A percentile compares a stretch with the other conserved stretches of the same genome.
Evolutionary conservation across 2,797 vertebrate genomes (phyloP).

Genomic region (Gallirallus australis): DNA sequence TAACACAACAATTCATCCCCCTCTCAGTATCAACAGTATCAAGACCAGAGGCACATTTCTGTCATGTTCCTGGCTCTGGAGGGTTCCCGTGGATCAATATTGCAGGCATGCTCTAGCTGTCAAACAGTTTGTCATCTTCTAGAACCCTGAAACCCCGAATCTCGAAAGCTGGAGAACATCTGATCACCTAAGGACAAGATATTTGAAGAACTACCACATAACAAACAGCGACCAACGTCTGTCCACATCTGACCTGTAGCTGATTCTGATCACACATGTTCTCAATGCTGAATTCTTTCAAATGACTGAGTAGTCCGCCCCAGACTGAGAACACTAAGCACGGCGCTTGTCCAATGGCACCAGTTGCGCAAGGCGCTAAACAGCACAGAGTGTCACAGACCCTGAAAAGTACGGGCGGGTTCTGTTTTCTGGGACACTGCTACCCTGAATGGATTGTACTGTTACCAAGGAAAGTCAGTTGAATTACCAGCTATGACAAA

Average conservation of each 20-base stretch:
- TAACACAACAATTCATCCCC: background rate
- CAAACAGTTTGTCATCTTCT: background rate
- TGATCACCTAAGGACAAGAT: background rate
- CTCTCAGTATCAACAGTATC: background rate
- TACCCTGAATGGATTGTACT: background rate
- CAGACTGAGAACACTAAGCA: background rate
- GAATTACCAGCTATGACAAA: background rate
- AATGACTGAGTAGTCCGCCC: background rate
- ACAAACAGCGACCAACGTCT: background rate
- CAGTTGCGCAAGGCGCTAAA: background rate
- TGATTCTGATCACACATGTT: background rate
- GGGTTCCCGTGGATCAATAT: background rate
- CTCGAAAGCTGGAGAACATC: background rate
- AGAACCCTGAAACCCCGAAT: background rate
- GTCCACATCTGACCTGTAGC: background rate
- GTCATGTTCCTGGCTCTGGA: background rate
- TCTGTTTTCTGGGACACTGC: background rate
- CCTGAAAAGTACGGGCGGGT: background rate
- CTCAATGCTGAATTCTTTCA: background rate
- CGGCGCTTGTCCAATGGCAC: accelerated
- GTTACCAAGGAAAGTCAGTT: background rate
- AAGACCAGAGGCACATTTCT: background rate
- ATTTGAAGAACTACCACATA: background rate
- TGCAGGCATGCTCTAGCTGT: background rate
- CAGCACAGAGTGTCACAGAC: background rate